Evolutionary conservation across 1,140 invertebrate species (phyloP), one percentile per base, ranked within the genome.

Genomic region (Brachionus sp.): DNA sequence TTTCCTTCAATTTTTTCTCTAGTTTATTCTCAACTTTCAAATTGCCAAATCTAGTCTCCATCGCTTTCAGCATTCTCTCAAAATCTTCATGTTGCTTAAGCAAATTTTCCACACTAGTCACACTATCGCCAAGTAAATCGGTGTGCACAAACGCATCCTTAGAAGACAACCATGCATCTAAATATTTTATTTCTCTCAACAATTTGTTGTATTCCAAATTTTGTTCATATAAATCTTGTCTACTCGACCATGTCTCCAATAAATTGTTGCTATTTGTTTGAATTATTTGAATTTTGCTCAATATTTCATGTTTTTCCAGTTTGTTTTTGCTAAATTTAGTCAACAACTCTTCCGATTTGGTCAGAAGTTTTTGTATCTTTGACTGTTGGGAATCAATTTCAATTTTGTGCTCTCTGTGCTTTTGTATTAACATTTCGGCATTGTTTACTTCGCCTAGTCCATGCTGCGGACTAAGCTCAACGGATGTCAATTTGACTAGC

Each of bases 61-160:
- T 83, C 13, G 57, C 80, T 6, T 23, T 23, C 5, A 83, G 33
- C 80, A 83, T 50, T 23, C 50, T 13, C 62, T 68, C 64, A 25
- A 83, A 66, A 25, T 83, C 80, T 35, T 83, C 80, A 35, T 83
- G 80, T 37, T 83, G 80, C 37, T 83, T 83, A 5, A 83, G 10
- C 42, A 68, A 53, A n/a, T 3, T 19, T 16, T 83, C 66, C 19
- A 83, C 57, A 53, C 64, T 83, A 13, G 39, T 12, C 6, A 83
- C 42, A 83, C 44, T 83, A 53, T 83, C 80, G n/a, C 64, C 80
- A 6, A 70, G n/a, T 12, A 83, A 46, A 9, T 83, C 42, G 10
- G 64, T 83, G 12, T 73, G 39, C 5, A 83, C 77, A 66, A 7
- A 80, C 9, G n/a, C 23, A 35, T 80, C 77, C 42, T 80, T 80